Base-by-base conservation (phyloP, 2,797 vertebrate genomes). In the Peromyscus nudipes region DNA sequence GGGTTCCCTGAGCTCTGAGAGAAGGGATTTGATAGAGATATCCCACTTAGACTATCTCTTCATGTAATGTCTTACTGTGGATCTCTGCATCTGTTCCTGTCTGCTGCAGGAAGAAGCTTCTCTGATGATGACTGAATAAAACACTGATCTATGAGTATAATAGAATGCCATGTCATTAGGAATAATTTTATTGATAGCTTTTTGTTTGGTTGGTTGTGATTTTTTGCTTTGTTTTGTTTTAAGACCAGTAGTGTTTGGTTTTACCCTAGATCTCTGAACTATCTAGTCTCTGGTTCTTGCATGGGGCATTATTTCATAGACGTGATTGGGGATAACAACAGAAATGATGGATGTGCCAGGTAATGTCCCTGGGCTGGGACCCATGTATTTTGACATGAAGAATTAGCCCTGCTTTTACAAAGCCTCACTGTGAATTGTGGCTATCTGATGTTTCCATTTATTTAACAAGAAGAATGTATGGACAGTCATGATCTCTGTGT, bases 391-490 rank as follows among this genome's bases (percentile, higher is more conserved):
- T 93, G 83, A 86, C 92, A 52, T 94, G 8, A 43, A 89, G 64
- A n/a, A 95, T 87, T 73, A 71, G 89, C 37, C 46, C 21, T 25
- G 64, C 14, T 60, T 87, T 96, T 84, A n/a, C 21, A 96, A 97
- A 91, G 2, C 11, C 92, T 69, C 40, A 52, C 12, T 69, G 0
- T 94, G 25, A 97, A 93, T 80, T 97, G 25, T 85, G 92, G 34
- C 37, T 85, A 2, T 73, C 13, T 85, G 49, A 23, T 29, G 91
- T 96, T 97, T 93, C 67, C 37, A 76, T 95, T 77, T 92, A 81
- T 96, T 97, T 98, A 93, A 87, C 11, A 93, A 92, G 49, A 81
- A 95, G 97, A 96, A 97, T 71, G 25, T 52, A 96, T 88, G 92
- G 92, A 96, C 92, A 96, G 52, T 90, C 85, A 34, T 83, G 67